phyloP scores from a whole-genome alignment of 2,888 invertebrate species.

The Hydraecia micacea region DNA sequence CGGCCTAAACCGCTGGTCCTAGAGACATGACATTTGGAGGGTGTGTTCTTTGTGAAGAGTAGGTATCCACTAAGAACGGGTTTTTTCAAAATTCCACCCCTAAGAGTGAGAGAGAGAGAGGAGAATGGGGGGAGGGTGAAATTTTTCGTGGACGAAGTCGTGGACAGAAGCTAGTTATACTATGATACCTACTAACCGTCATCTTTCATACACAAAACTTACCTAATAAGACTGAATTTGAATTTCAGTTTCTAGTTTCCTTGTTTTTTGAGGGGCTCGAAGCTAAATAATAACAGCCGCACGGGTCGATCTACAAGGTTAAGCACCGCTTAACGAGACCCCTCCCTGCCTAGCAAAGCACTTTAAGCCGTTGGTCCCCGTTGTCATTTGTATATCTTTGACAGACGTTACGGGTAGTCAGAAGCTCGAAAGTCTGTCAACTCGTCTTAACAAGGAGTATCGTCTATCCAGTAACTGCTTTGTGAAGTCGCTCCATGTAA shows the following conservation, averaged over 20 bases:
- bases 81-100: too few species aligned
- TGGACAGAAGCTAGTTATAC: too few species aligned
- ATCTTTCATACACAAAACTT: not conserved
- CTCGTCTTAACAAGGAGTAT: not conserved
- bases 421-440: not conserved
- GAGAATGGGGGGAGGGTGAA: too few species aligned
- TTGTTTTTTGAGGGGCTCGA: not conserved
- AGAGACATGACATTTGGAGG: too few species aligned
- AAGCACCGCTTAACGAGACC: not conserved
- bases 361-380: not conserved
- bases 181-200: not conserved
- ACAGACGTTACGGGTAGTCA: not conserved
- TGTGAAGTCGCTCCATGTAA: not conserved
- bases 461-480: not conserved
- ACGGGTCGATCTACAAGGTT: not conserved
- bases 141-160: too few species aligned
- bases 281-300: not conserved
- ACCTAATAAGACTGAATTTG: not conserved
- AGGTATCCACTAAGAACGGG: too few species aligned
- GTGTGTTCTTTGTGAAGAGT: too few species aligned
- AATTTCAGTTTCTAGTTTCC: not conserved
- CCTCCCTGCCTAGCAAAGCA: not conserved
- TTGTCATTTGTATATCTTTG: not conserved
- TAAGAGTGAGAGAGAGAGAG: too few species aligned
- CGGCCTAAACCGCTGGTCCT: too few species aligned